phyloP scores from a whole-genome alignment of 2,888 invertebrate species.

The Leptothorax acervorum region DNA sequence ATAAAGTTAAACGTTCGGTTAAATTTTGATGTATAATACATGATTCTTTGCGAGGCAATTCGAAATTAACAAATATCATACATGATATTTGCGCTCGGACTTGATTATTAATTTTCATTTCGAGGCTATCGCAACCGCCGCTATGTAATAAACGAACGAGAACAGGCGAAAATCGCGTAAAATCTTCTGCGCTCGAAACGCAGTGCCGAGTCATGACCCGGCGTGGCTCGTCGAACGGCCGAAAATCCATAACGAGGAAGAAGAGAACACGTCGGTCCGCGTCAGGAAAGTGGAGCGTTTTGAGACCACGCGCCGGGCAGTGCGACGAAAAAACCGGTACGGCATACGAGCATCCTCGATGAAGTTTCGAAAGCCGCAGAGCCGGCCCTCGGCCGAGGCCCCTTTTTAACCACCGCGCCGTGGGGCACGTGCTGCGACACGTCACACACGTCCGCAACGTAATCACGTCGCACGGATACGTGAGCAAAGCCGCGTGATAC shows the following conservation, averaged over 20 bases:
- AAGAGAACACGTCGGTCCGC: neutral
- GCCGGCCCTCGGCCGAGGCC: neutral
- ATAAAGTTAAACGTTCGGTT: neutral
- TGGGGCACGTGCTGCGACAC: constrained; percentile 59
- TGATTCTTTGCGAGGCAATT: neutral
- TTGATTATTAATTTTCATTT: constrained; percentile 1
- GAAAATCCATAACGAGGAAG: constrained; percentile 1
- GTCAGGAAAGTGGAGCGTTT: constrained; percentile 11
- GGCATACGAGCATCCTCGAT: constrained; percentile 26
- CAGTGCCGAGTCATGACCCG: neutral
- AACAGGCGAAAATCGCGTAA: neutral
- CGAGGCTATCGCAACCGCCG: neutral
- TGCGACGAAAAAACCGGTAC: constrained; percentile 16
- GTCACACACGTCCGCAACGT: constrained; percentile 54
- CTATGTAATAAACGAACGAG: neutral
- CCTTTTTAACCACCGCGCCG: constrained; percentile 13
- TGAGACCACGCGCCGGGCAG: neutral
- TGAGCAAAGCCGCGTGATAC: constrained; percentile 4
- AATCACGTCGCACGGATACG: constrained; percentile 59
- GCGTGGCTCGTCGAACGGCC: too few relatives aligned
- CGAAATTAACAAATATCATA: neutral
- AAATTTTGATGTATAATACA: neutral
- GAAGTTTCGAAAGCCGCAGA: constrained; percentile 59
- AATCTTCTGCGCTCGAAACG: neutral
- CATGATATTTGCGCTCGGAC: neutral